phyloP scores from a whole-genome alignment of 2,888 invertebrate species.

The Acleris sparsana region DNA sequence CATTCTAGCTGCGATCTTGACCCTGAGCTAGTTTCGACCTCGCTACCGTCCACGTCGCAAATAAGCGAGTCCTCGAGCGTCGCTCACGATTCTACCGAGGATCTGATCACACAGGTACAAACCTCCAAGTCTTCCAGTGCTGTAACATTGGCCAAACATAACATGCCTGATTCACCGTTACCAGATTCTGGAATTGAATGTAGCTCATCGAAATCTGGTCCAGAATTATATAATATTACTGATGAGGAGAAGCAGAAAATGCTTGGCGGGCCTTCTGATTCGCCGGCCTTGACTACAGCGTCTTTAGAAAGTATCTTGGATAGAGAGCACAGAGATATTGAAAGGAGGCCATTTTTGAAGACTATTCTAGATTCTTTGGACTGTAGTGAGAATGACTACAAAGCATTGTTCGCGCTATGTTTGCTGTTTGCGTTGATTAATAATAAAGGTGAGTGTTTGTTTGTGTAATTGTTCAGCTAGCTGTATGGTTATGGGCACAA shows the following conservation, averaged over 20 bases:
- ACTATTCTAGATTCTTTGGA: slow-evolving; percentile 94
- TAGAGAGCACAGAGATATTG: slow-evolving; percentile 71
- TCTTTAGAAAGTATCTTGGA: slow-evolving; percentile 64
- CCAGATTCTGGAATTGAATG: slow-evolving; percentile 77
- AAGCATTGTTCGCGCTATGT: slow-evolving; percentile 94
- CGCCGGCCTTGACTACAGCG: slow-evolving; percentile 53
- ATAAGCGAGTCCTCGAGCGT: slow-evolving; percentile 78
- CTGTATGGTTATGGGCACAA: not conserved
- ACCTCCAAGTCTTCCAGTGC: slow-evolving; percentile 48
- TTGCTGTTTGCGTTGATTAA: slow-evolving; percentile 96
- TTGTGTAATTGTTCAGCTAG: slow-evolving; percentile 1
- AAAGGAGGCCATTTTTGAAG: slow-evolving; percentile 92
- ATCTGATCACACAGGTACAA: slow-evolving; percentile 71
- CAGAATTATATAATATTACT: slow-evolving; percentile 90
- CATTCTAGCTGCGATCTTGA: slow-evolving; percentile 80
- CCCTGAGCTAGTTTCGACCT: slow-evolving; percentile 77
- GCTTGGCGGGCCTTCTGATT: slow-evolving; percentile 54
- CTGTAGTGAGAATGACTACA: slow-evolving; percentile 96
- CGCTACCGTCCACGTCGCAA: slow-evolving; percentile 80
- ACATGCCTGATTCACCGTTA: slow-evolving; percentile 78
- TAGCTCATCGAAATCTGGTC: slow-evolving; percentile 62
- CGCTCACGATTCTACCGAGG: slow-evolving; percentile 77
- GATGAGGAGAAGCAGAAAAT: slow-evolving; percentile 95
- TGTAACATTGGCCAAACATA: slow-evolving; percentile 52
- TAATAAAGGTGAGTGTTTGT: slow-evolving; percentile 91